phyloP scores from a whole-genome alignment of 2,113 vertebrate species.

The Poeciliopsis retropinna region DNA sequence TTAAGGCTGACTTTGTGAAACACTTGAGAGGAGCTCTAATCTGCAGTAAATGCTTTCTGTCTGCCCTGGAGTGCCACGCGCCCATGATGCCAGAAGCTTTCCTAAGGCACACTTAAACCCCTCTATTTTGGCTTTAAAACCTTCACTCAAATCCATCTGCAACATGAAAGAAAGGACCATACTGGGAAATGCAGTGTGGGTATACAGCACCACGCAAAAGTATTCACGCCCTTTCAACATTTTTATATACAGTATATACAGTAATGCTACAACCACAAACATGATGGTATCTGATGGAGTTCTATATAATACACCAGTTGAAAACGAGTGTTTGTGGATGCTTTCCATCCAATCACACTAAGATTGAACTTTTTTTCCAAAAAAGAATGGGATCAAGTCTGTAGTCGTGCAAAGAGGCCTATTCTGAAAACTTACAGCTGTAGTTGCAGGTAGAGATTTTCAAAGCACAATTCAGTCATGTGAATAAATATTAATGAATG shows the following conservation, averaged over 20 bases:
- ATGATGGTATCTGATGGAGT: not conserved
- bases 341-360: no score
- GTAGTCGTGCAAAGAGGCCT: no score
- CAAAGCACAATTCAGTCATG: no score
- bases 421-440: no score
- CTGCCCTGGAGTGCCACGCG: conserved; percentile 65
- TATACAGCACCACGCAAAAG: conserved; percentile 7
- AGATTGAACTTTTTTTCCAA: no score
- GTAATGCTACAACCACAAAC: not conserved
- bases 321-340: no score
- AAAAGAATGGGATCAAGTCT: no score
- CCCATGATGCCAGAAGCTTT: conserved; percentile 62
- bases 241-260: not conserved
- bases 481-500: no score
- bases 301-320: not conserved
- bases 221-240: not conserved
- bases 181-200: conserved; percentile 48
- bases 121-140: conserved; percentile 68
- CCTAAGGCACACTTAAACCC: conserved; percentile 74
- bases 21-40: conserved; percentile 75
- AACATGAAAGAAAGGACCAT: conserved; percentile 40
- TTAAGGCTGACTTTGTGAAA: conserved; percentile 74
- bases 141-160: conserved; percentile 51
- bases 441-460: no score
- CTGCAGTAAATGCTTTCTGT: conserved; percentile 74